Evolutionary conservation across 2,113 vertebrate species (phyloP).

Genomic region (Eleginops maclovinus): DNA sequence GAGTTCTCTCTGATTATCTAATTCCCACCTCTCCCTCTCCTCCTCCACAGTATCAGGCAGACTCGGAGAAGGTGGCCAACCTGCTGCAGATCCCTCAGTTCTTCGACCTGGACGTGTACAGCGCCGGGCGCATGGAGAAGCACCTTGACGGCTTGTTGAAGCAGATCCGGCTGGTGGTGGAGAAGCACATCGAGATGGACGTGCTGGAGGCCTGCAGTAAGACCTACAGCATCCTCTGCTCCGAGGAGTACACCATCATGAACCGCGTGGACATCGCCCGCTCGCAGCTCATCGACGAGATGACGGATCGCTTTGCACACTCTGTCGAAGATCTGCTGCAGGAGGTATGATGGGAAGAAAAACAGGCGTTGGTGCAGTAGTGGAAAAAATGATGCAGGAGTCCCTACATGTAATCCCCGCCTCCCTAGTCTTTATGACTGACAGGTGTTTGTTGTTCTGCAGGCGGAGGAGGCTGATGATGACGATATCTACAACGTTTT

Average conservation of each 20-base stretch:
- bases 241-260: conserved; percentile 99
- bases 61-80: conserved; percentile 98
- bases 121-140: conserved; percentile 99
- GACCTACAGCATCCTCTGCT: conserved; percentile 99
- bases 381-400: background rate
- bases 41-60: conserved; percentile 91
- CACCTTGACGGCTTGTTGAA: conserved; percentile 97
- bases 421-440: background rate
- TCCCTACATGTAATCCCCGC: background rate
- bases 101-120: conserved; percentile 99
- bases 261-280: conserved; percentile 98
- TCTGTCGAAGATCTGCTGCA: conserved; percentile 97
- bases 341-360: conserved; percentile 83
- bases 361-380: background rate
- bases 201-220: conserved; percentile 99
- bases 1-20: background rate
- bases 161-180: conserved; percentile 98
- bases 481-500: conserved; percentile 99
- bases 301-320: conserved; percentile 95
- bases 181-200: conserved; percentile 96
- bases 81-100: conserved; percentile 97
- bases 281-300: conserved; percentile 97
- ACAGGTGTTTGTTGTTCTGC: conserved; percentile 49
- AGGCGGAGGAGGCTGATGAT: conserved; percentile 98
- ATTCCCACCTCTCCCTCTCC: background rate